These are phyloP conservation scores for Daboia siamensis DNA, from an alignment of 2,113 vertebrate genomes.

Conservation along the genomic window DNA sequence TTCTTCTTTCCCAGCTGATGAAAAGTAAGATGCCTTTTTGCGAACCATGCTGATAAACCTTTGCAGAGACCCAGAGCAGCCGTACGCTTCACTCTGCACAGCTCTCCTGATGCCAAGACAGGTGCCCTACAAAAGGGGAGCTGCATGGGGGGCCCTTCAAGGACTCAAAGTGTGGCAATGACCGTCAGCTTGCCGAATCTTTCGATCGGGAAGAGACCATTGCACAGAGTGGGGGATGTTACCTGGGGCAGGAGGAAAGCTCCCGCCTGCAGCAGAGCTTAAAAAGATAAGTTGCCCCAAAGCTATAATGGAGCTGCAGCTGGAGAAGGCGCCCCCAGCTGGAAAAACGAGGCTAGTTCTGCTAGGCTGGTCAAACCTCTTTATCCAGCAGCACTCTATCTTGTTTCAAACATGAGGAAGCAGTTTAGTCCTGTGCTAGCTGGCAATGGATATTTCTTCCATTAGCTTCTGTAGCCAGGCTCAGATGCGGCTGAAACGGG, in stretches of 20 bases:
- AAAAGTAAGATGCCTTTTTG: background rate
- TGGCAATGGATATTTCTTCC: background rate
- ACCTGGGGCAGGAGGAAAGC: background rate
- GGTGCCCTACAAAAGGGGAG: fast-evolving
- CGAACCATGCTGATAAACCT: background rate
- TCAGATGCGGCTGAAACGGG: no score
- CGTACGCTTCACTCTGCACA: background rate
- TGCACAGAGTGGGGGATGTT: background rate
- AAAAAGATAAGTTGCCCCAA: background rate
- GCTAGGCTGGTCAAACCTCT: background rate
- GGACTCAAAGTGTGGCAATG: background rate
- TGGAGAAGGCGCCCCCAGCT: background rate
- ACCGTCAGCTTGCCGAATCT: background rate
- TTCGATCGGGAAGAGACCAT: background rate
- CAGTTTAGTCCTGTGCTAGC: background rate
- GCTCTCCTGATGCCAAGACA: background rate
- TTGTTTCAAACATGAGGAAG: background rate
- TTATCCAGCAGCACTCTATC: background rate
- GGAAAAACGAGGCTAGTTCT: no score
- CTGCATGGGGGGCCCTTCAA: background rate
- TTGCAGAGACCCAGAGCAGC: background rate
- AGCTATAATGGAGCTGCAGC: background rate
- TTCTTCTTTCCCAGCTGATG: background rate
- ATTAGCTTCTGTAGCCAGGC: no score
- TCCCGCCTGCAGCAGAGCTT: background rate